phyloP scores from a whole-genome alignment of 2,888 invertebrate genomes.

The Andrena praecox region DNA sequence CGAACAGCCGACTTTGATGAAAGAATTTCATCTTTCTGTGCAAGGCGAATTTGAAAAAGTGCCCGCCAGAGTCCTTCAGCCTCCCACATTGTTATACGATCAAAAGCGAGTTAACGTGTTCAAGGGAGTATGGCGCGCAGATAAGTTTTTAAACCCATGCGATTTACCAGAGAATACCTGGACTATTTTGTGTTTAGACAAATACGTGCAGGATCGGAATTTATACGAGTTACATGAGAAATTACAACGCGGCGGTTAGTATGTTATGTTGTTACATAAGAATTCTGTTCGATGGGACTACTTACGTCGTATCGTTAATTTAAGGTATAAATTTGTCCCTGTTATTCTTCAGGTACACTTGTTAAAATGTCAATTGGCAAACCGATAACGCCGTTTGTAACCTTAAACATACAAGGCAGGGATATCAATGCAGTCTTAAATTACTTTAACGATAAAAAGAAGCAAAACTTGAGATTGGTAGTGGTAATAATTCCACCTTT shows the following conservation, averaged over 20 bases:
- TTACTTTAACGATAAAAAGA: slow-evolving; percentile 71
- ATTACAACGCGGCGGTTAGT: slow-evolving; percentile 75
- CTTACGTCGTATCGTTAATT: no score
- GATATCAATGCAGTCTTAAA: slow-evolving; percentile 63
- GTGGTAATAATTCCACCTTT: slow-evolving; percentile 87
- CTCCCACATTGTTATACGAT: slow-evolving; percentile 91
- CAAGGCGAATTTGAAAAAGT: slow-evolving; percentile 91
- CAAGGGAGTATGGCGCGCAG: slow-evolving; percentile 85
- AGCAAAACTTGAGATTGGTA: slow-evolving; percentile 85
- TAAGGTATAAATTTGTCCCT: neutral
- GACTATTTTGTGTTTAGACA: slow-evolving; percentile 85
- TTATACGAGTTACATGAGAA: slow-evolving; percentile 72
- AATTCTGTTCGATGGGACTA: no score
- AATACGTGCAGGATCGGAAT: slow-evolving; percentile 56
- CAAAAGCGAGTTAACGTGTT: slow-evolving; percentile 71
- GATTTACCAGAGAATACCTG: slow-evolving; percentile 80
- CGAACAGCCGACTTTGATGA: slow-evolving; percentile 87
- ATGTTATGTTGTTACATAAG: neutral
- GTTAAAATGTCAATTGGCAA: slow-evolving; percentile 78
- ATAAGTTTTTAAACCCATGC: slow-evolving; percentile 79
- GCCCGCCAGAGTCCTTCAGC: slow-evolving; percentile 90
- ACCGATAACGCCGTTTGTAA: slow-evolving; percentile 68
- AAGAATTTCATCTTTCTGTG: slow-evolving; percentile 93
- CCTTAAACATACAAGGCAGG: neutral
- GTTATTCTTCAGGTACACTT: slow-evolving; percentile 16